phyloP scores from a whole-genome alignment of 2,113 vertebrate species.

The Colistium nudipinnis region DNA sequence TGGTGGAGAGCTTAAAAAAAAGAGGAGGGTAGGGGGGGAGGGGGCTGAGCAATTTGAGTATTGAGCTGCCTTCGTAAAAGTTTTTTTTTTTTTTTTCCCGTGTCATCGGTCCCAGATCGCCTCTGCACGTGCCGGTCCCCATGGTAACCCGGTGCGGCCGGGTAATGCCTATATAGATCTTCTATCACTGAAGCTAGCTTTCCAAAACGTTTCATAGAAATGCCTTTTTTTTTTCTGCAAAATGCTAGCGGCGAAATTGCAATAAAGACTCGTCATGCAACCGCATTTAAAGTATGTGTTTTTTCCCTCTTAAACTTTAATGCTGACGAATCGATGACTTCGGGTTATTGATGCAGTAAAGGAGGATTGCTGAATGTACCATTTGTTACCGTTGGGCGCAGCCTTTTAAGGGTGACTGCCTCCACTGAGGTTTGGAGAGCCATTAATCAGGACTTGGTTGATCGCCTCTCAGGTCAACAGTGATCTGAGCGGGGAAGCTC shows the following conservation, averaged over 20 bases:
- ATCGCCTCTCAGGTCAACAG: constrained; percentile 63
- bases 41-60: constrained; percentile 27
- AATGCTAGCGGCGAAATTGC: constrained; percentile 16
- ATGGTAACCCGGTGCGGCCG: constrained; percentile 26
- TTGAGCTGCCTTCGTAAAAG: constrained; percentile 22
- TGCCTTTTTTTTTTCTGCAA: neutral
- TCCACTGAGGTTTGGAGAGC: constrained; percentile 41
- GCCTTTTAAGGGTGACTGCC: constrained; percentile 62
- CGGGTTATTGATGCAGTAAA: constrained; percentile 60
- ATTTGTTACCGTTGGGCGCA: constrained; percentile 57
- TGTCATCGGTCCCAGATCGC: constrained; percentile 22
- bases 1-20: neutral
- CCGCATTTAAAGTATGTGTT: constrained; percentile 35
- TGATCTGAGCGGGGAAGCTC: constrained; percentile 44
- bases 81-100: constrained; percentile 41
- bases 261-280: constrained; percentile 13
- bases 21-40: too few species aligned
- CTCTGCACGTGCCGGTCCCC: constrained; percentile 26
- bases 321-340: constrained; percentile 55
- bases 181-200: constrained; percentile 1
- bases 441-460: constrained; percentile 76
- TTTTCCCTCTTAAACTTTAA: constrained; percentile 49
- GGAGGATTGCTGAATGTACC: constrained; percentile 44
- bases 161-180: constrained; percentile 8
- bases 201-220: constrained; percentile 29